Evolutionary conservation across 2,113 vertebrate genomes (phyloP), one percentile per base, ranked within the genome.

Genomic region (Heterotilapia buettikoferi): DNA sequence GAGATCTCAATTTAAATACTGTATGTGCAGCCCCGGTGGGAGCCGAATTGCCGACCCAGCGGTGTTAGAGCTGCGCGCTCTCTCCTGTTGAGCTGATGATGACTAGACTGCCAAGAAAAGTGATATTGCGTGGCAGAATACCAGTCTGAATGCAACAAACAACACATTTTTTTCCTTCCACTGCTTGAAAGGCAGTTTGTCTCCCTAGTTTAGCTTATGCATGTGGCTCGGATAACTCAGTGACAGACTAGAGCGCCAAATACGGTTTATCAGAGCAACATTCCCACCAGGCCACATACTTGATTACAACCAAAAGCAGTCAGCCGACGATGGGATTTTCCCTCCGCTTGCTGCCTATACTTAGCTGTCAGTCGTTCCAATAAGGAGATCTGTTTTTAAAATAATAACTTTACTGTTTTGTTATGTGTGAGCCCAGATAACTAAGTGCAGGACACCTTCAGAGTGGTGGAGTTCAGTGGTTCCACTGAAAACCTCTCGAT

Each of bases 1-100:
- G 43, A 79, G 47, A 82, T 59, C 83, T 80, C 29, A 82, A 86
- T 82, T 87, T 53, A 89, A 92, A 84, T 86, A 53, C 40, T 56
- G 84, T 53, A 73, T 36, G 21, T 36, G 82, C 7, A 21, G 56
- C 78, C 78, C 83, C 89, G 38, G 82, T 56, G 61, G 91, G 91
- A 92, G 82, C 82, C 18, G 56, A 78, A 83, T 63, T 81, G 59
- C 54, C 40, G n/a, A 66, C 89, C 78, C 83, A 71, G 85, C 85
- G 54, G 76, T 13, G 78, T 52, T n/a, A 18, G 68, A 89, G 78
- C 50, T 84, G 24, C 6, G n/a, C 54, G 8, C 50, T 84, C 82
- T 68, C 38, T 84, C 63, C 85, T 80, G 19, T 82, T 56, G 84
- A 92, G 84, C 68, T 31, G 71, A 80, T 56, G 87, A 85, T 53